Evolutionary conservation across 2,113 vertebrate genomes (phyloP), one percentile per base, ranked within the genome.

Genomic region (Misgurnus mizolepis): DNA sequence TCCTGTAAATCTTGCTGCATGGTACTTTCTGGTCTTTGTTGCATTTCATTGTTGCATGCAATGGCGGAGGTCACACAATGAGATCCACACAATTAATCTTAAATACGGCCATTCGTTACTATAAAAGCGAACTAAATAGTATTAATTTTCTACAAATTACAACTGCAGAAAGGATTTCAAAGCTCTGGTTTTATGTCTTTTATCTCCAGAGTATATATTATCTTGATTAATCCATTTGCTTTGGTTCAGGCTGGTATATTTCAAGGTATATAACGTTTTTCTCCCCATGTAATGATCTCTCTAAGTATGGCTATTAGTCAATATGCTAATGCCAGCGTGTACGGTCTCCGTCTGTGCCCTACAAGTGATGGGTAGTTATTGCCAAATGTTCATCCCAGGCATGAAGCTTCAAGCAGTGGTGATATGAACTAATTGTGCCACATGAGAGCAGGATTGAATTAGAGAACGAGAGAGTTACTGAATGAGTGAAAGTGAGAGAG

Each of bases 101-200:
- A 69, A 82, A 89, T 43, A 8, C 3, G 27, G 18, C 56, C 43
- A 49, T 34, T 39, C 43, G 34, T 90, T 84, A 78, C 55, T 80
- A 86, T 86, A 80, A 89, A 87, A 86, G 85, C 17, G 18, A 53
- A 86, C 87, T 78, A 84, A 87, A 73, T 79, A 82, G 85, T 88
- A 86, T 88, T 90, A 91, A 91, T 88, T 81, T 60, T 87, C 89
- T 91, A 89, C 86, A 90, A 89, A 91, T 91, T 89, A 88, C 84
- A 76, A 65, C 71, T 39, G 45, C 56, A 53, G 41, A 75, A 76
- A 70, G n/a, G 73, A 65, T 82, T 69, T 50, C 56, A 65, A 65
- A 70, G 67, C 67, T 82, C 55, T 68, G 7, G 62, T 69, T 65
- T 66, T 34, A 62, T 17, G 41, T 66, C 15, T 50, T 62, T 39